Conservation (phyloP, 2,113 vertebrate species). For the Caranx ignobilis region DNA sequence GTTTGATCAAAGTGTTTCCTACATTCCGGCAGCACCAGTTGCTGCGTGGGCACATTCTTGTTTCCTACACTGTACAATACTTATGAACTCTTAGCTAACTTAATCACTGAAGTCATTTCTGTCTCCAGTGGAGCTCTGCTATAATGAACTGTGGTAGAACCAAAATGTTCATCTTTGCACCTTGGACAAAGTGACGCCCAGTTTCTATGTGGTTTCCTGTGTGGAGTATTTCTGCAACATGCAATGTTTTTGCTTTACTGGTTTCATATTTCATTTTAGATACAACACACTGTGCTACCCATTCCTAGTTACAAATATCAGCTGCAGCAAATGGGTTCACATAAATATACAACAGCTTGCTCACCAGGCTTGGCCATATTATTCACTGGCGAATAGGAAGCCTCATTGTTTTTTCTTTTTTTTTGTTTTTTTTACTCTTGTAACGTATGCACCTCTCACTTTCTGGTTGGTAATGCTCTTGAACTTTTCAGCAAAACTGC, state of each 20-base stretch:
- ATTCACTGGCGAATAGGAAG: slow-evolving; percentile 53
- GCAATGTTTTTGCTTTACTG: slow-evolving; percentile 35
- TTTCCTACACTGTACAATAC: too few relatives aligned
- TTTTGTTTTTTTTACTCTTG: slow-evolving; percentile 39
- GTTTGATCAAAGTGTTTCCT: not conserved
- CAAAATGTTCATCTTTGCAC: slow-evolving; percentile 2
- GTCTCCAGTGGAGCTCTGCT: not conserved
- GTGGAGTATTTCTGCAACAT: slow-evolving; percentile 11
- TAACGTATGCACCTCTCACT: slow-evolving; percentile 66
- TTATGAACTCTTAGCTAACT: not conserved
- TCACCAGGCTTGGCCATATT: slow-evolving; percentile 19
- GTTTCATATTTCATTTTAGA: slow-evolving; percentile 48
- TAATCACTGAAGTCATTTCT: not conserved
- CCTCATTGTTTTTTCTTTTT: slow-evolving; percentile 27
- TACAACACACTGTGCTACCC: not conserved
- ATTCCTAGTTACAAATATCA: slow-evolving; percentile 48
- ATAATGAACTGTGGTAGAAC: not conserved
- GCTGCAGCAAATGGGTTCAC: slow-evolving; percentile 46
- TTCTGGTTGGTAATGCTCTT: slow-evolving; percentile 56
- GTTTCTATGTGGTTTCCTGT: slow-evolving; percentile 16
- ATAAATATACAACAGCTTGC: slow-evolving; percentile 49
- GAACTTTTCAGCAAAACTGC: slow-evolving; percentile 57
- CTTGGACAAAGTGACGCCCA: not conserved
- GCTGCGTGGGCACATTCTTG: not conserved
- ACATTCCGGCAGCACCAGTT: too few relatives aligned